Conservation (phyloP, 1,140 invertebrate genomes). For the Pachypeltis micranthus region DNA sequence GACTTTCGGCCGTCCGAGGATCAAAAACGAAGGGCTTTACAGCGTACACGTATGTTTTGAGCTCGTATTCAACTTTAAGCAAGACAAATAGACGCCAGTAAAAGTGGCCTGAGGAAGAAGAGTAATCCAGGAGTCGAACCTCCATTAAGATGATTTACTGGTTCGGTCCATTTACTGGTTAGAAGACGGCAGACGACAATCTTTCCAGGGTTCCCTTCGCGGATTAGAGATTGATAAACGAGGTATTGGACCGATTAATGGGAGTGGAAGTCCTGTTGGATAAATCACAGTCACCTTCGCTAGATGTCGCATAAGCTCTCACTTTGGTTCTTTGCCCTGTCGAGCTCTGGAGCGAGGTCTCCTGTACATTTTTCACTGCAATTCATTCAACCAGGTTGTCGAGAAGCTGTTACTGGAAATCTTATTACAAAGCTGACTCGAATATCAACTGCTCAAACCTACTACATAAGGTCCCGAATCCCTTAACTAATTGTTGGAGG, state of each 20-base stretch:
- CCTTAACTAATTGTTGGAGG: too few relatives aligned
- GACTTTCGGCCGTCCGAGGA: too few relatives aligned
- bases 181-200: background rate
- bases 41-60: constrained; percentile 3
- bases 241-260: background rate
- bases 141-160: background rate
- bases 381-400: too few relatives aligned
- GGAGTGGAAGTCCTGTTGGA: background rate
- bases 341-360: too few relatives aligned
- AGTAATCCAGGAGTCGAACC: background rate
- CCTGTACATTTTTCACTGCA: too few relatives aligned
- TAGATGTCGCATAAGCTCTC: too few relatives aligned
- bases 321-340: too few relatives aligned
- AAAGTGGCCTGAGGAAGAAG: background rate
- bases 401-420: too few relatives aligned
- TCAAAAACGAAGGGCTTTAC: too few relatives aligned
- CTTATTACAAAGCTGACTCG: too few relatives aligned
- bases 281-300: background rate
- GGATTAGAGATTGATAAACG: constrained; percentile 1
- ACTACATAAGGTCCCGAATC: too few relatives aligned
- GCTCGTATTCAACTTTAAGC: constrained; percentile 3
- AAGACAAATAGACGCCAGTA: background rate
- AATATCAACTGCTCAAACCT: too few relatives aligned
- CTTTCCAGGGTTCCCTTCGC: background rate
- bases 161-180: background rate